Evolutionary conservation across 2,888 invertebrate species (phyloP).

Genomic region (Catocala nupta): DNA sequence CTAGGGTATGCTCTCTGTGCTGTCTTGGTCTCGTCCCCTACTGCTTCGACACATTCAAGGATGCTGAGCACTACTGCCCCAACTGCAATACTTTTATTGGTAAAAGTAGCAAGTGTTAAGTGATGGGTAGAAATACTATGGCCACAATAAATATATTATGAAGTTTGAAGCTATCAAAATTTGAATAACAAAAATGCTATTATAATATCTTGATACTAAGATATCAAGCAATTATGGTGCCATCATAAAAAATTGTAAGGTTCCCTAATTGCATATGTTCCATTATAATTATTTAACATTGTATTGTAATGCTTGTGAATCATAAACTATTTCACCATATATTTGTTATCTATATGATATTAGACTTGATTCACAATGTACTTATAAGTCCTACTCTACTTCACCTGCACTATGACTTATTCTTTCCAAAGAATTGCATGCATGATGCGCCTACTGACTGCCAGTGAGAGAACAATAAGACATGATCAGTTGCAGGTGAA

Average conservation of each 20-base stretch:
- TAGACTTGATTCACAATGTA: constrained; percentile 21
- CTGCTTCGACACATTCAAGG: constrained; percentile 84
- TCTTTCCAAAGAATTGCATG: constrained; percentile 13
- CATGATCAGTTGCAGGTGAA: constrained; percentile 16
- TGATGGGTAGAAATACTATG: constrained; percentile 14
- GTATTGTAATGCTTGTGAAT: constrained; percentile 22
- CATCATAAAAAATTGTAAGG: constrained; percentile 27
- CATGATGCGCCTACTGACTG: no score
- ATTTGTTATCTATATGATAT: constrained; percentile 3
- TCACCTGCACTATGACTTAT: constrained; percentile 24
- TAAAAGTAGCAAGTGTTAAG: constrained; percentile 80
- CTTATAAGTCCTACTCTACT: constrained; percentile 11
- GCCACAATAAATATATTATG: constrained; percentile 14
- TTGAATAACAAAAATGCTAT: constrained; percentile 16
- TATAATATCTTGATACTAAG: constrained; percentile 16
- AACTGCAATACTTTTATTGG: constrained; percentile 84
- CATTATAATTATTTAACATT: constrained; percentile 17
- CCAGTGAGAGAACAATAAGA: constrained; percentile 1
- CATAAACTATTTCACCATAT: constrained; percentile 8
- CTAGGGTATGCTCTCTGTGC: constrained; percentile 83
- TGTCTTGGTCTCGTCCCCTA: constrained; percentile 82
- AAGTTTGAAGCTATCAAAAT: constrained; percentile 23
- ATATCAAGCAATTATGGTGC: constrained; percentile 38
- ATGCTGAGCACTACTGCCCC: constrained; percentile 84
- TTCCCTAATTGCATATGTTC: constrained; percentile 27